Evolutionary conservation across 1,140 invertebrate species (phyloP).

Genomic region (Galleria mellonella): DNA sequence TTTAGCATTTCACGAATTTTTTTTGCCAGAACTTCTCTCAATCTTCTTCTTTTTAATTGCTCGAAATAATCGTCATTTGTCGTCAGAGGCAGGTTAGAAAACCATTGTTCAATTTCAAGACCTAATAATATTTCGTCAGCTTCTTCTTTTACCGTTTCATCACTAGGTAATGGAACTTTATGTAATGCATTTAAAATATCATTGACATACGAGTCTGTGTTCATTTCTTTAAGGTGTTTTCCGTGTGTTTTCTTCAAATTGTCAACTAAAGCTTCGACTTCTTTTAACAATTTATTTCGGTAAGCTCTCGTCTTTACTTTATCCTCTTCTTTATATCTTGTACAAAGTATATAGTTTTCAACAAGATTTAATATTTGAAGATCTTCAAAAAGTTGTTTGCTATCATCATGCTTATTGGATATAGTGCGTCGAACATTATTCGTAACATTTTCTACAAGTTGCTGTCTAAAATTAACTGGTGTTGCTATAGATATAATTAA

Average conservation of each 20-base stretch:
- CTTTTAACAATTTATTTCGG: slow-evolving; percentile 30
- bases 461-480: slow-evolving; percentile 27
- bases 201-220: slow-evolving; percentile 21
- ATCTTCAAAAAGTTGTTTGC: slow-evolving; percentile 28
- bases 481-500: slow-evolving; percentile 12
- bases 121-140: slow-evolving; percentile 35
- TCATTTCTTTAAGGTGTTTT: slow-evolving; percentile 21
- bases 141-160: slow-evolving; percentile 33
- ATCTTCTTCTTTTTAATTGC: slow-evolving; percentile 19
- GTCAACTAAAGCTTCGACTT: slow-evolving; percentile 24
- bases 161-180: slow-evolving; percentile 32
- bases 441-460: slow-evolving; percentile 26
- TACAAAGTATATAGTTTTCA: slow-evolving; percentile 36
- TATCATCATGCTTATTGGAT: slow-evolving; percentile 6
- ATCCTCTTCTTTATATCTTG: slow-evolving; percentile 29
- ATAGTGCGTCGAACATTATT: slow-evolving; percentile 16
- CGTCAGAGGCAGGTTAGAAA: slow-evolving; percentile 29
- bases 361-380: slow-evolving; percentile 30
- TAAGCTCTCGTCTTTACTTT: slow-evolving; percentile 26
- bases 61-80: slow-evolving; percentile 18
- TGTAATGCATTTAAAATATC: slow-evolving; percentile 34
- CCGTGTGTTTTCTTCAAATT: slow-evolving; percentile 27
- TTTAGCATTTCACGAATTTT: slow-evolving; percentile 34
- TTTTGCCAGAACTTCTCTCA: slow-evolving; percentile 28
- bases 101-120: slow-evolving; percentile 47